Evolutionary conservation across 37 sponge, comb jelly and placozoan genomes (phyloP), one percentile per base, ranked within the genome.

Genomic region (Aphrocallistes beatrix): DNA sequence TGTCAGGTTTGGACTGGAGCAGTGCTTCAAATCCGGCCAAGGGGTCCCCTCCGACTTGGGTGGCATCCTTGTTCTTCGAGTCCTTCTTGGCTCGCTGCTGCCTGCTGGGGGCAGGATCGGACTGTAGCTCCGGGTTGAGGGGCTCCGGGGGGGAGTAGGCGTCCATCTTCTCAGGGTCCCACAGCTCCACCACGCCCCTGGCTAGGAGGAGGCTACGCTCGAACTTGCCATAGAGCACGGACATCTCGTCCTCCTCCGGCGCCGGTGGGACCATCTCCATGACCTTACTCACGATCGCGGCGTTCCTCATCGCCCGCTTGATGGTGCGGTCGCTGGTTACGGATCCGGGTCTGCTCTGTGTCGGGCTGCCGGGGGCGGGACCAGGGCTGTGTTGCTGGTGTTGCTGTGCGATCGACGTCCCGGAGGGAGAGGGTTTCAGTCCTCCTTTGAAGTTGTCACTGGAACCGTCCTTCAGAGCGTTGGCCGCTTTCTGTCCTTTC

Each of bases 211-310:
- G 21, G 75, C n/a, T 21, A 3, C 75, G 75, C 34, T 60, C 75
- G 75, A 25, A 13, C n/a, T 60, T 60, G 34, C 28, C 3, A 30
- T 60, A 60, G 28, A 13, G 21, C 28, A 30, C 75, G 3, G 75
- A 60, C 75, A 60, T 60, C n/a, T 60, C 75, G 75, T 60, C 75
- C 75, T 60, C 75, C 34, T 60, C 75, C 10, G 75, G 75, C 1
- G 75, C 75, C 75, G 10, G 75, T 25, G 10, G 28, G 34, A 13
- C 75, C n/a, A 60, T 21, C 6, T 30, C 75, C 8, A 60, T 60
- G 3, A 60, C 75, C 34, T 60, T 60, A 13, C 75, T 60, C 28
- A 60, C 3, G 3, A 60, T 60, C 25, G 75, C 75, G 3, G 75
- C 75, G 34, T 60, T 60, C 75, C n/a, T 60, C 6, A 28, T 6